Conservation (phyloP, 2,888 invertebrate genomes). For the Apamea epomidion region DNA sequence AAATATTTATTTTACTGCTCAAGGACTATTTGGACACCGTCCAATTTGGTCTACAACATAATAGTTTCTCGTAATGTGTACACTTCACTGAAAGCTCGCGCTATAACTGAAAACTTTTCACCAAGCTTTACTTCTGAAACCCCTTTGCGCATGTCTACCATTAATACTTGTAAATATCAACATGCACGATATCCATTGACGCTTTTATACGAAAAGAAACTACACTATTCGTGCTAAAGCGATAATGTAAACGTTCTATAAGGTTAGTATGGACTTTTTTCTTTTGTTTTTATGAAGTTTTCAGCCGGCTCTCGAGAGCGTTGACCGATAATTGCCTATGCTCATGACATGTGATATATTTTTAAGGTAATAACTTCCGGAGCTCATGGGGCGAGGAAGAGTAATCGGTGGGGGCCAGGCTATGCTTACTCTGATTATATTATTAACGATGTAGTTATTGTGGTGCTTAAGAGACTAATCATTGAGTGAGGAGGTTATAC, state of each 20-base stretch:
- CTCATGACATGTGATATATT: conserved; percentile 57
- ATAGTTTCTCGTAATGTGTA: conserved; percentile 30
- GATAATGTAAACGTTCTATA: conserved; percentile 24
- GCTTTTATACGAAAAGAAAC: background rate
- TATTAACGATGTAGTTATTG: conserved; percentile 14
- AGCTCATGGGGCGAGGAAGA: conserved; percentile 34
- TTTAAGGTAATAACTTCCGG: conserved; percentile 47
- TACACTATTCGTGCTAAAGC: background rate
- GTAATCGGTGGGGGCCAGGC: conserved; percentile 38
- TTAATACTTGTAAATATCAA: conserved; percentile 22
- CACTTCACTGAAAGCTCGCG: conserved; percentile 68
- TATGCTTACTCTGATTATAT: conserved; percentile 16
- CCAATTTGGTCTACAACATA: background rate
- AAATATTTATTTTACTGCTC: background rate
- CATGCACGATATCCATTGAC: conserved; percentile 25
- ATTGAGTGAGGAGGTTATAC: background rate
- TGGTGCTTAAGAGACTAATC: background rate
- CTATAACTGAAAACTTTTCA: conserved; percentile 78
- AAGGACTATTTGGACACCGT: background rate
- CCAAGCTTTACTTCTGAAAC: conserved; percentile 66
- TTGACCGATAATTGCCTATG: conserved; percentile 68
- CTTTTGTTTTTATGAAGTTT: conserved; percentile 54
- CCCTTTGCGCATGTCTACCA: conserved; percentile 74
- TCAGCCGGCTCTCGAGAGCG: conserved; percentile 48
- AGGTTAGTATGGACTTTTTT: background rate